Evolutionary conservation across 2,113 vertebrate genomes (phyloP).

Genomic region (Benthochromis sp.): DNA sequence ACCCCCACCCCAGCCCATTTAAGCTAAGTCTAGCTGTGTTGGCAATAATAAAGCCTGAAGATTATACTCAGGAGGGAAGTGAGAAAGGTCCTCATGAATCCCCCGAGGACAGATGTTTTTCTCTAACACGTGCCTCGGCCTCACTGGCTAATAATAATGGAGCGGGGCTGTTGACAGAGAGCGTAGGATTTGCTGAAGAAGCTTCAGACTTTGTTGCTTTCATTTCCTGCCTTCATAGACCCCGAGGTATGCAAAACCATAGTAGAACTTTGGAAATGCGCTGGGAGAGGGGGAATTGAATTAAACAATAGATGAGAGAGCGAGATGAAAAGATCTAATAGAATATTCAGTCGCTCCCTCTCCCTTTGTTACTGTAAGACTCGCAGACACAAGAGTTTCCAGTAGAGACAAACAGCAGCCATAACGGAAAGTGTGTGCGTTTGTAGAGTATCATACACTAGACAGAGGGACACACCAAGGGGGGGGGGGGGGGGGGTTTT

Average conservation of each 20-base stretch:
- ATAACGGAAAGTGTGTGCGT: neutral
- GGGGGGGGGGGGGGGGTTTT: neutral
- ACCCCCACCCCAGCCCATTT: slow-evolving; percentile 14
- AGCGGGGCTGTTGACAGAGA: slow-evolving; percentile 4
- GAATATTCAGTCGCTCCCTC: slow-evolving; percentile 37
- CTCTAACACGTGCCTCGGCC: neutral
- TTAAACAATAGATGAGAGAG: slow-evolving; percentile 32
- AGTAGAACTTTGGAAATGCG: neutral
- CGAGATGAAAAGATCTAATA: slow-evolving; percentile 16
- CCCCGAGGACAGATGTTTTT: slow-evolving; percentile 34
- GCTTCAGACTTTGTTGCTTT: slow-evolving; percentile 12
- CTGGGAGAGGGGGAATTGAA: neutral
- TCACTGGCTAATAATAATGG: slow-evolving; percentile 31
- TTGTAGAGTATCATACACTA: neutral
- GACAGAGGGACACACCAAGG: neutral
- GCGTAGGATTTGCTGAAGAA: neutral
- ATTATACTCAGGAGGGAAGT: slow-evolving; percentile 38
- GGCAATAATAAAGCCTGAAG: slow-evolving; percentile 51
- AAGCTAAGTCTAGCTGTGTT: slow-evolving; percentile 30
- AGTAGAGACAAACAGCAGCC: neutral
- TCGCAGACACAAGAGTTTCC: neutral
- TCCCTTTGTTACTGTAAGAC: slow-evolving; percentile 25
- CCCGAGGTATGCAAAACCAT: neutral
- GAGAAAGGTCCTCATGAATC: slow-evolving; percentile 16
- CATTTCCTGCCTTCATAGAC: slow-evolving; percentile 13